phyloP scores from a whole-genome alignment of 2,113 vertebrate species.

The Indicator indicator region DNA sequence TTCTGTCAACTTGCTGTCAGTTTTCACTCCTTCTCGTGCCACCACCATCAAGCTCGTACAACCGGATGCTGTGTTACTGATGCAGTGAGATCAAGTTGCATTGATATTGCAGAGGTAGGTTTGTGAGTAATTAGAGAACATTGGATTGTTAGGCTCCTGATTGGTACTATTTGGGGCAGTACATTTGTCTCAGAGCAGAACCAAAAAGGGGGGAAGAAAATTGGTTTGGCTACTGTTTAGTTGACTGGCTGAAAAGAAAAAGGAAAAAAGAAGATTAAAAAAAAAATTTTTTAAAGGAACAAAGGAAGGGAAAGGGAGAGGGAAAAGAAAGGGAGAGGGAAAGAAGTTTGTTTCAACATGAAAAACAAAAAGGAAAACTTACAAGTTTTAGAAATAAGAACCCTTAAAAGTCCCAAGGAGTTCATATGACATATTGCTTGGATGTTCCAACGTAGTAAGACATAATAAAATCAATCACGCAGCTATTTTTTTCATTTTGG shows the following conservation, averaged over 20 bases:
- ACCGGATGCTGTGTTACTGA: neutral
- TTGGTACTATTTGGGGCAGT: neutral
- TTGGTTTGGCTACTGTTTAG: neutral
- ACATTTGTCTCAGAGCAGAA: neutral
- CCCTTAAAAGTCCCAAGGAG: neutral
- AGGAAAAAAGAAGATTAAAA: rapidly evolving
- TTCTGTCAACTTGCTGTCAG: constrained; percentile 38
- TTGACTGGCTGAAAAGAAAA: neutral
- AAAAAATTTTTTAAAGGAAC: neutral
- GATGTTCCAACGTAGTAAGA: neutral
- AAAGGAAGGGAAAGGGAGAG: rapidly evolving
- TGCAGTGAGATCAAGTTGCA: constrained; percentile 19
- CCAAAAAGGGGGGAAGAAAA: neutral
- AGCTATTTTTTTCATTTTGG: neutral
- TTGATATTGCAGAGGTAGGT: neutral
- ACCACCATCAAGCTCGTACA: neutral
- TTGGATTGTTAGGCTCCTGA: neutral
- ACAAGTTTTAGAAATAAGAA: neutral
- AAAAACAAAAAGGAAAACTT: neutral
- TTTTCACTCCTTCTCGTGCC: constrained; percentile 46
- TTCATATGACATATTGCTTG: neutral
- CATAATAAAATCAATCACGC: neutral
- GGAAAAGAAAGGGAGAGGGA: neutral
- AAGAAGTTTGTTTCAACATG: neutral
- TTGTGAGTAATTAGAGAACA: neutral